Percentiles rank a stretch among this genome's conserved stretches.
Conservation (phyloP, 2,797 vertebrate genomes). For the Peromyscus melanophrys region DNA sequence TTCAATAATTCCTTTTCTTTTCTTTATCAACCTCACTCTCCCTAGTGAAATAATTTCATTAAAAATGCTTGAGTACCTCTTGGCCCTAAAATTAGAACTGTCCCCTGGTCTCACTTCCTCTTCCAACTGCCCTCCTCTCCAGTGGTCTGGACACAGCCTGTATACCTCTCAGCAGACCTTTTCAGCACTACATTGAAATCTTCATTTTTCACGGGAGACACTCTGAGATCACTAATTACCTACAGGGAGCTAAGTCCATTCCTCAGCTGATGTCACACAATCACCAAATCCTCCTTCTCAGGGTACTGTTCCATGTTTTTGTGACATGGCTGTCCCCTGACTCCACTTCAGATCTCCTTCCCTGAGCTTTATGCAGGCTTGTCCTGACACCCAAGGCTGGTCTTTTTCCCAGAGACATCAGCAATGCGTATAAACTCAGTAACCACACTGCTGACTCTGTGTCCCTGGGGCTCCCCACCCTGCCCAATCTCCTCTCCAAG, state of each 20-base stretch:
- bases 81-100: background rate
- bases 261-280: background rate
- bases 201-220: background rate
- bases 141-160: background rate
- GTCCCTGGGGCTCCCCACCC: background rate
- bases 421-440: background rate
- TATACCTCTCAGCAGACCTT: background rate
- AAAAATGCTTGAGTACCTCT: background rate
- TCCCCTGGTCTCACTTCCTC: background rate
- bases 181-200: background rate
- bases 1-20: conserved; percentile 2
- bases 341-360: background rate
- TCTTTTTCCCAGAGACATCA: background rate
- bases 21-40: background rate
- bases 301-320: background rate
- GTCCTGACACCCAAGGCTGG: background rate
- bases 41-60: background rate
- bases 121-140: background rate
- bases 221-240: background rate
- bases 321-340: background rate
- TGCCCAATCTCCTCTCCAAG: background rate
- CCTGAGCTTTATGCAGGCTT: background rate
- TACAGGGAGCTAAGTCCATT: background rate
- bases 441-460: background rate
- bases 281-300: background rate